Evolutionary conservation across 2,113 vertebrate genomes (phyloP).

Genomic region (Cyprinodon brontotheroides): DNA sequence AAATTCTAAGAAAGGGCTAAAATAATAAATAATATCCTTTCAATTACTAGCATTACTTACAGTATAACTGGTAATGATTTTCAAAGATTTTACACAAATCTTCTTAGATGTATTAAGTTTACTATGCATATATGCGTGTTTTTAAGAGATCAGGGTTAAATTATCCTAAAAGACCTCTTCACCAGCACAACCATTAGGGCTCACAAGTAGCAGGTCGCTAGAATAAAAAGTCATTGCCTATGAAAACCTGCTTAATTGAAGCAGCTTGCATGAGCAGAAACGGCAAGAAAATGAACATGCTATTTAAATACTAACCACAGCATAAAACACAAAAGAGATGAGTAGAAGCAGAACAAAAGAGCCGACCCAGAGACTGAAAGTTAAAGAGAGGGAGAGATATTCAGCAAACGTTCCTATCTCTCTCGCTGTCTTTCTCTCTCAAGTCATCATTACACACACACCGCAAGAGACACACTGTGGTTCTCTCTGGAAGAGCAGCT

Average conservation of each 20-base stretch:
- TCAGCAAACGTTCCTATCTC: slow-evolving; percentile 8
- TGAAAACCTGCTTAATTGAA: slow-evolving; percentile 1
- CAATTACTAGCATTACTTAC: slow-evolving; percentile 44
- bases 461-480: slow-evolving; percentile 28
- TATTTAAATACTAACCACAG: slow-evolving; percentile 43
- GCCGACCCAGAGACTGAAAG: neutral
- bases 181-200: slow-evolving; percentile 12
- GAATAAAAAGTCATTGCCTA: slow-evolving; percentile 21
- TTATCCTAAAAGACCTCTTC: neutral
- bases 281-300: slow-evolving; percentile 29
- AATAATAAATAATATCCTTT: slow-evolving; percentile 24
- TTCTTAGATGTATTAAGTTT: neutral
- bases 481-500: slow-evolving; percentile 34
- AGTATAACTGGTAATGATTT: slow-evolving; percentile 34
- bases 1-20: slow-evolving; percentile 26
- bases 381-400: slow-evolving; percentile 16
- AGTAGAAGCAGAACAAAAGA: neutral
- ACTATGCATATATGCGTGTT: neutral
- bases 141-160: neutral
- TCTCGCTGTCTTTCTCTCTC: slow-evolving; percentile 29
- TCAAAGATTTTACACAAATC: slow-evolving; percentile 21
- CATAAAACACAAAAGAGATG: slow-evolving; percentile 35
- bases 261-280: slow-evolving; percentile 21
- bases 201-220: slow-evolving; percentile 27
- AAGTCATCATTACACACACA: slow-evolving; percentile 23